Percentiles rank a stretch among this genome's conserved stretches.
These are phyloP conservation scores for Anastatus disparis DNA, from an alignment of 1,140 invertebrate species.

Conservation along the genomic window DNA sequence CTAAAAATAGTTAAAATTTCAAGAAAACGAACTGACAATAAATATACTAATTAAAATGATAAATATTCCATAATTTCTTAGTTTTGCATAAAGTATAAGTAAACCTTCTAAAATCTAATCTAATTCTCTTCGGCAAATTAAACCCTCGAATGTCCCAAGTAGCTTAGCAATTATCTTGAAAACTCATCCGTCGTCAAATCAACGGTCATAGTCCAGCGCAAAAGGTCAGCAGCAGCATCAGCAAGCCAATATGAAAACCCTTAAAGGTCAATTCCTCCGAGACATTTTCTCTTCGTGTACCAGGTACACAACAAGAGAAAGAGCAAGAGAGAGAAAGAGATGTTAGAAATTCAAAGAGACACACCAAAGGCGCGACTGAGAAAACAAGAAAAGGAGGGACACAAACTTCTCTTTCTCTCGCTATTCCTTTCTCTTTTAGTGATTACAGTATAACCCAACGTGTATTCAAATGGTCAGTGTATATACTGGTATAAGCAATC, in stretches of 20 bases:
- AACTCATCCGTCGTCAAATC: constrained; percentile 22
- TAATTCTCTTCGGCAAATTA: background rate
- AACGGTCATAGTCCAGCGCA: no score
- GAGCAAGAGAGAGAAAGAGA: background rate
- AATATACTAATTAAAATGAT: no score
- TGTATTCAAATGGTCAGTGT: constrained; percentile 67
- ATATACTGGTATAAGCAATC: no score
- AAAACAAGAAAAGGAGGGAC: constrained; percentile 53
- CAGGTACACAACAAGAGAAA: constrained; percentile 1
- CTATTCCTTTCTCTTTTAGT: constrained; percentile 59
- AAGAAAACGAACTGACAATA: no score
- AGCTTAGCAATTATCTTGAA: constrained; percentile 32
- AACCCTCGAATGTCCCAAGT: background rate
- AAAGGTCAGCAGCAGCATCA: background rate
- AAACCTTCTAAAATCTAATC: background rate
- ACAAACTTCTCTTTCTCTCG: no score
- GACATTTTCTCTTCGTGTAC: background rate
- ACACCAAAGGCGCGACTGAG: constrained; percentile 54
- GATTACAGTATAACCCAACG: constrained; percentile 66
- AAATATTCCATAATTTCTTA: no score
- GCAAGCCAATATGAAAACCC: no score
- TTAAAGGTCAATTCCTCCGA: constrained; percentile 35
- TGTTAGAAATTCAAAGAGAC: background rate
- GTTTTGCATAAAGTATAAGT: no score
- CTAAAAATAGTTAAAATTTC: no score